phyloP scores from a whole-genome alignment of 1,140 invertebrate species.

The Microvelia longipes region DNA sequence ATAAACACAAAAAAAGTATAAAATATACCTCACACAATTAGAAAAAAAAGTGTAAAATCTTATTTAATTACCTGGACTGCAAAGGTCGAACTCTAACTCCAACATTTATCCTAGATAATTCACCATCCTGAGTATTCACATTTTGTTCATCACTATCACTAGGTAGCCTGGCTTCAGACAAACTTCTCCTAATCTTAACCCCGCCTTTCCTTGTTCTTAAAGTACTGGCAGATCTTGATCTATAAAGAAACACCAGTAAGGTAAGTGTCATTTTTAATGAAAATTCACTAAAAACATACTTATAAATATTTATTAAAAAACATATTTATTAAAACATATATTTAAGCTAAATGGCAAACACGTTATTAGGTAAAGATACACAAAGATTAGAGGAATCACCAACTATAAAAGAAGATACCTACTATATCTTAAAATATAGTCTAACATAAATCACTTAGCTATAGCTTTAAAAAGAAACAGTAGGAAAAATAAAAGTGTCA shows the following conservation, averaged over 20 bases:
- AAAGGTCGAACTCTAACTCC: constrained; percentile 13
- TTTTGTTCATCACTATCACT: not conserved
- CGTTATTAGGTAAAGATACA: too few species aligned
- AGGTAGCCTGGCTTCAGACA: constrained; percentile 12
- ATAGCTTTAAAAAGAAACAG: too few species aligned
- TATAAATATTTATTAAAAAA: too few species aligned
- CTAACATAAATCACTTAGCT: too few species aligned
- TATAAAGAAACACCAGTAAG: not conserved
- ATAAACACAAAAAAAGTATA: not conserved
- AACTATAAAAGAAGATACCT: too few species aligned
- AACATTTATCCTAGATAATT: constrained; percentile 12
- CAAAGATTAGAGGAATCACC: too few species aligned
- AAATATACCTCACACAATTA: not conserved
- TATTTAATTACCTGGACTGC: constrained; percentile 11
- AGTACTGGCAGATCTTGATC: constrained; percentile 8
- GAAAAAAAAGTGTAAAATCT: not conserved
- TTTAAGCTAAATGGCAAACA: too few species aligned
- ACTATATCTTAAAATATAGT: too few species aligned
- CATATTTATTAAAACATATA: too few species aligned
- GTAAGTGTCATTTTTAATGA: too few species aligned
- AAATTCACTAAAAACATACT: too few species aligned
- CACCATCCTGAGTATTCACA: constrained; percentile 1
- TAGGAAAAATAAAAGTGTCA: too few species aligned
- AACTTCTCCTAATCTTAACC: constrained; percentile 5
- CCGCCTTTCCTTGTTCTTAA: not conserved